A percentile compares a stretch with the other conserved stretches of the same genome.
Conservation (phyloP, 2,888 invertebrate genomes). For the Agriotes lineatus region DNA sequence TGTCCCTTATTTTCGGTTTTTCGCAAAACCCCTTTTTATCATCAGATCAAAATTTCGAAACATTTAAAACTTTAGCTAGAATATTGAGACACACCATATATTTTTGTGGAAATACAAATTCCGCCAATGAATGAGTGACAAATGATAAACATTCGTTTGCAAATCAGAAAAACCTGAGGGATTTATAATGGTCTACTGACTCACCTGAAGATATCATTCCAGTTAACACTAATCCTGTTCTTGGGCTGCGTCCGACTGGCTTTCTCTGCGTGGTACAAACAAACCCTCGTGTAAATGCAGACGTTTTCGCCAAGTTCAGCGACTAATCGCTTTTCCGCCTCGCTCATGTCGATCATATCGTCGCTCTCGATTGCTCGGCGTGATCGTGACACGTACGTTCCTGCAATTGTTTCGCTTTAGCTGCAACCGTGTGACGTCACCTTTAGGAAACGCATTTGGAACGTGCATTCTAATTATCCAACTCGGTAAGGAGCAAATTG, state of each 20-base stretch:
- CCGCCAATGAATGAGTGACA: not conserved
- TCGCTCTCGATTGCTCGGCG: constrained; percentile 69
- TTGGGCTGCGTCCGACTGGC: constrained; percentile 65
- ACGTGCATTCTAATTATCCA: constrained; percentile 6
- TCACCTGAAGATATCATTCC: constrained; percentile 85
- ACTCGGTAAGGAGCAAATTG: not conserved
- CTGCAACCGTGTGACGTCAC: not conserved
- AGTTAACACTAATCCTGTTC: constrained; percentile 70
- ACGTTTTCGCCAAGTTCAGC: constrained; percentile 82
- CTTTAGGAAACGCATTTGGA: not conserved
- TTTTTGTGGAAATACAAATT: no score
- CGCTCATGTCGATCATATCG: constrained; percentile 73
- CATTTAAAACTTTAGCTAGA: no score
- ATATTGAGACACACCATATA: no score
- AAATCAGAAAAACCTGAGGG: constrained; percentile 8
- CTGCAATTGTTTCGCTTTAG: constrained; percentile 64
- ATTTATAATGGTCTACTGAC: constrained; percentile 34
- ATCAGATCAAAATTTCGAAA: no score
- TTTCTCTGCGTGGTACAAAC: constrained; percentile 76
- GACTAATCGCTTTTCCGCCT: constrained; percentile 85
- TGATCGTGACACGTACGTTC: constrained; percentile 77
- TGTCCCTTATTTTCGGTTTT: no score
- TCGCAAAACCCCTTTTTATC: no score
- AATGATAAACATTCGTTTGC: not conserved
- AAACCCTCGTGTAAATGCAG: constrained; percentile 84